Base-by-base conservation (phyloP, 2,888 invertebrate genomes). In the Drosophila parthenogenetica region DNA sequence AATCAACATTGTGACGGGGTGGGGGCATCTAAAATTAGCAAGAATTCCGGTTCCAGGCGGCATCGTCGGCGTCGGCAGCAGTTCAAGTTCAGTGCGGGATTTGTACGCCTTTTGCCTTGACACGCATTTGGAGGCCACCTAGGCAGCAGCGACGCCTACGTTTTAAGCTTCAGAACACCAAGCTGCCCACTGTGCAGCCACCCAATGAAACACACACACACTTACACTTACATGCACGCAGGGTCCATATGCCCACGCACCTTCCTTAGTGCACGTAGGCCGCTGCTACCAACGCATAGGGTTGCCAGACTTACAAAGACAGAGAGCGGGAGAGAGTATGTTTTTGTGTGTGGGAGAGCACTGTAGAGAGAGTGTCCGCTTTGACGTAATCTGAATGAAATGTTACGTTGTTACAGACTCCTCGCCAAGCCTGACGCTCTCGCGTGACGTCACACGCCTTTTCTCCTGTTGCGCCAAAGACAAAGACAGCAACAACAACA, bases 11-110 rank as follows among this genome's bases (percentile, higher is more conserved):
- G 39, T 55, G 65, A 64, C 35, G 35, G 13, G 35, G 35, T 35
- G 69, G 79, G 71, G 75, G 69, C 55, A 67, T 71, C 81, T 87
- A 87, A 84, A 79, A 55, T 81, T 84, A 87, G 85, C 60, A 45
- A 60, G 25, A 63, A 78, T 83, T 75, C 72, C 72, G 73, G 71
- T 72, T 81, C 46, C 68, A 57, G 64, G 64, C 69, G 58, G 29
- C 29, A 29, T 29, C 7, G 25, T 25, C 25, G 25, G 25, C 25
- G 25, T 25, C 29, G 29, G 14, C 63, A 69, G 17, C 66, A 69
- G 83, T 83, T 83, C 83, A 83, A 83, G 83, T 83, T 83, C 85
- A 83, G 70, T 49, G 60, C 48, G 66, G 67, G 60, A 69, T 19
- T 69, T 45, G 57, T 59, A 48, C 68, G 60, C 53, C n/a, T 53